A percentile compares a stretch with the other conserved stretches of the same genome.
These are phyloP conservation scores for Trogon melanurus DNA, from an alignment of 2,113 vertebrate genomes.

Conservation along the genomic window DNA sequence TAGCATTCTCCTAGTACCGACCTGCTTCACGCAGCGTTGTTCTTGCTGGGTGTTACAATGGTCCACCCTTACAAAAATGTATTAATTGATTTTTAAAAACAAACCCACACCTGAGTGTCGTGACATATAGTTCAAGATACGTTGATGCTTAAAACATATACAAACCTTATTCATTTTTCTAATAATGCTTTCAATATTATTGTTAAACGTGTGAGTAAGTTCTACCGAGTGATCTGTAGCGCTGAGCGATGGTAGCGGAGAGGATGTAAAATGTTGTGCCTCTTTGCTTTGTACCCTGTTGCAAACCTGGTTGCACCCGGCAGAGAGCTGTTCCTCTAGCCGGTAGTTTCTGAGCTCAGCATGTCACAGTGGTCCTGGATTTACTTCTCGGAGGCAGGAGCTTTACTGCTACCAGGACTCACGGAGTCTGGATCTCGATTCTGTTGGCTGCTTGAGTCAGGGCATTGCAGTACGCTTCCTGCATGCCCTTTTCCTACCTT, in stretches of 20 bases:
- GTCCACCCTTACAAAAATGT: background rate
- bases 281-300: background rate
- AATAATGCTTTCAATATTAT: no score
- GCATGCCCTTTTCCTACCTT: background rate
- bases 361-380: background rate
- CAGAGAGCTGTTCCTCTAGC: background rate
- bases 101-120: accelerated
- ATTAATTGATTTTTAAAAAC: background rate
- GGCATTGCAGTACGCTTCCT: background rate
- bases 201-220: background rate
- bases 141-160: background rate
- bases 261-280: background rate
- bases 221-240: background rate
- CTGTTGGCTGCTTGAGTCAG: background rate
- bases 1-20: background rate
- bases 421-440: background rate
- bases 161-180: background rate
- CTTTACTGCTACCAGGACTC: background rate
- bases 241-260: background rate
- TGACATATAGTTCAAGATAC: background rate
- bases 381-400: background rate
- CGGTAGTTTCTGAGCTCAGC: background rate
- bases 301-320: accelerated
- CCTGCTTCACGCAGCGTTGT: background rate
- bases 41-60: background rate